phyloP scores from a whole-genome alignment of 1,140 invertebrate genomes.

The Calephelis virginiensis region DNA sequence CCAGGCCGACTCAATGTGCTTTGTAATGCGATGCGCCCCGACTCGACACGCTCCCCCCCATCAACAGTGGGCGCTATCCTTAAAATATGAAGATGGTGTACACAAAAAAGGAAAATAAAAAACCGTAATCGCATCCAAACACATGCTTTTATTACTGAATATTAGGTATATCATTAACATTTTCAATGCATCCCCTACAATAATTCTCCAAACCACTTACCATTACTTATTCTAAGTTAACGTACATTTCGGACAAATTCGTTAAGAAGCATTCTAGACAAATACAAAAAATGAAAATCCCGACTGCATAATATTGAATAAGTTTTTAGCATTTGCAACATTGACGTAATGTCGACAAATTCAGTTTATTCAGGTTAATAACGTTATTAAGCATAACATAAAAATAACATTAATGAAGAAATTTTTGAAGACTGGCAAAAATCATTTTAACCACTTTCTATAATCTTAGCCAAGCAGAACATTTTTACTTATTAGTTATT shows the following conservation, averaged over 20 bases:
- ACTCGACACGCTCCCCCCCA: too few relatives aligned
- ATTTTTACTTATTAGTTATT: too few relatives aligned
- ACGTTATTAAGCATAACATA: too few relatives aligned
- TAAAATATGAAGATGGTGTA: too few relatives aligned
- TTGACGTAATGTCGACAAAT: background rate
- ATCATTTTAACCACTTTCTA: too few relatives aligned
- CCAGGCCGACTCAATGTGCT: too few relatives aligned
- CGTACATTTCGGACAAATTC: conserved; percentile 57
- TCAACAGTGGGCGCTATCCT: too few relatives aligned
- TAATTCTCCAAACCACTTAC: conserved; percentile 70
- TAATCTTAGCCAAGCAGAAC: too few relatives aligned
- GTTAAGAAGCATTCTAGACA: conserved; percentile 21
- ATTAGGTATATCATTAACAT: conserved; percentile 57
- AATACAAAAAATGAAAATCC: background rate
- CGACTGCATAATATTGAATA: background rate
- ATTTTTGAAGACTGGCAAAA: too few relatives aligned
- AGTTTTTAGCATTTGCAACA: background rate
- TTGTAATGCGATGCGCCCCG: too few relatives aligned
- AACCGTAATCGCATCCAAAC: conserved; percentile 55
- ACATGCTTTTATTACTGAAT: conserved; percentile 68
- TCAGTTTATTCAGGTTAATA: too few relatives aligned
- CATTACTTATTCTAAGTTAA: conserved; percentile 61
- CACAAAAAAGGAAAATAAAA: conserved; percentile 32
- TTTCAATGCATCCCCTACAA: conserved; percentile 53
- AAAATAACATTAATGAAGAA: too few relatives aligned